These are phyloP conservation scores for Zosterops pallidus DNA, from an alignment of 2,113 vertebrate species.

Conservation along the genomic window DNA sequence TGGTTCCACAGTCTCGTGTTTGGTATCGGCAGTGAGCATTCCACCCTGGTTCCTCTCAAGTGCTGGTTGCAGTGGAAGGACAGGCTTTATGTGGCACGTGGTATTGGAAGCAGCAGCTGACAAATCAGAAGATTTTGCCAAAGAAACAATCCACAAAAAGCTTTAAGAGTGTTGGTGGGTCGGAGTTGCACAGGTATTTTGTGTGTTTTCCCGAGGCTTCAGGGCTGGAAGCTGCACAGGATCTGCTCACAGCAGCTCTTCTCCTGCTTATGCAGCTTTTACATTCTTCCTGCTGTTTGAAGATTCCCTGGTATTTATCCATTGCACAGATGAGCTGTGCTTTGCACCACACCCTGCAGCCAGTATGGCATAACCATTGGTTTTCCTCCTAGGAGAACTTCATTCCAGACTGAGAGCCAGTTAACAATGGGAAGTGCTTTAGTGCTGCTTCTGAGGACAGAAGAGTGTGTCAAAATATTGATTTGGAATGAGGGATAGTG, in stretches of 20 bases:
- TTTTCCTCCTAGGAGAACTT: neutral
- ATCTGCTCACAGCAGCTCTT: neutral
- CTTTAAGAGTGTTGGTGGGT: neutral
- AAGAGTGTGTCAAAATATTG: neutral
- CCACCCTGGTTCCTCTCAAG: neutral
- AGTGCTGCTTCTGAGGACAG: neutral
- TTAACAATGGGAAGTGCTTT: neutral
- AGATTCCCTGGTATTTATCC: neutral
- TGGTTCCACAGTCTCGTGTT: neutral
- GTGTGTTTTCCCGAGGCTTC: accelerated
- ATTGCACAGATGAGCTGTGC: neutral
- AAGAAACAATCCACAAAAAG: neutral
- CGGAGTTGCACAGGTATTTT: neutral
- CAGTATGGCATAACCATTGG: neutral
- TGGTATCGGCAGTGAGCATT: neutral
- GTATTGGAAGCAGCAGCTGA: neutral
- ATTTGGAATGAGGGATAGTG: accelerated
- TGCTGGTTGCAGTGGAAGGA: neutral
- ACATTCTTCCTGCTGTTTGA: neutral
- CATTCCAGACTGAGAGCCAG: neutral
- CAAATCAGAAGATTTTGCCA: neutral
- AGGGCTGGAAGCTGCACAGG: neutral
- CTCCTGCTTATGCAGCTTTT: neutral
- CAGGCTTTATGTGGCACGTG: neutral
- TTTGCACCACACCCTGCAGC: neutral